Conservation (phyloP, 2,888 invertebrate species). For the Anticlea derivata region DNA sequence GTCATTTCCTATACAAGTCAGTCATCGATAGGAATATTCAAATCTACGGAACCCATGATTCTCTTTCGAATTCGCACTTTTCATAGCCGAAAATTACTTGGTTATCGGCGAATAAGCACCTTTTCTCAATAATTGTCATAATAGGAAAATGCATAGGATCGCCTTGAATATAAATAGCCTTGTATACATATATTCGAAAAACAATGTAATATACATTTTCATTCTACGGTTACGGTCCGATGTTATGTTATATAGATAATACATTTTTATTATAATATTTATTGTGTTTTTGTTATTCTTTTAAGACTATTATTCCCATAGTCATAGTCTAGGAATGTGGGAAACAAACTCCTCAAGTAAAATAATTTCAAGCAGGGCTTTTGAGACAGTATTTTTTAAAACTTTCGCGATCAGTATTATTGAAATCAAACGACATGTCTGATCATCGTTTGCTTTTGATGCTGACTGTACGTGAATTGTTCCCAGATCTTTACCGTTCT, state of each 20-base stretch:
- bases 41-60: not conserved
- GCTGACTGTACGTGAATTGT: no score
- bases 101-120: not conserved
- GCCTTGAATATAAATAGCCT: slow-evolving; percentile 58
- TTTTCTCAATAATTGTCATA: slow-evolving; percentile 29
- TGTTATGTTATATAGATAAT: slow-evolving; percentile 82
- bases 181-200: slow-evolving; percentile 49
- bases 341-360: no score
- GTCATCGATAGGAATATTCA: no score
- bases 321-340: no score
- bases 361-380: not conserved
- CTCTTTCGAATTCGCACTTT: not conserved
- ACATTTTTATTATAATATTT: slow-evolving; percentile 80
- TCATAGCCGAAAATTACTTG: not conserved
- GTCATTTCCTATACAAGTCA: no score
- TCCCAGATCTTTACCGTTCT: no score
- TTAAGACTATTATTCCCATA: no score
- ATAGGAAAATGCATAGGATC: slow-evolving; percentile 43
- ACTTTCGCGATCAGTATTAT: no score
- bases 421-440: no score
- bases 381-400: no score
- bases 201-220: slow-evolving; percentile 71
- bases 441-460: no score
- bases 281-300: slow-evolving; percentile 39
- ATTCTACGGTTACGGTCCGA: slow-evolving; percentile 74